phyloP scores from a whole-genome alignment of 2,797 vertebrate genomes.

The Spondyliosoma cantharus region DNA sequence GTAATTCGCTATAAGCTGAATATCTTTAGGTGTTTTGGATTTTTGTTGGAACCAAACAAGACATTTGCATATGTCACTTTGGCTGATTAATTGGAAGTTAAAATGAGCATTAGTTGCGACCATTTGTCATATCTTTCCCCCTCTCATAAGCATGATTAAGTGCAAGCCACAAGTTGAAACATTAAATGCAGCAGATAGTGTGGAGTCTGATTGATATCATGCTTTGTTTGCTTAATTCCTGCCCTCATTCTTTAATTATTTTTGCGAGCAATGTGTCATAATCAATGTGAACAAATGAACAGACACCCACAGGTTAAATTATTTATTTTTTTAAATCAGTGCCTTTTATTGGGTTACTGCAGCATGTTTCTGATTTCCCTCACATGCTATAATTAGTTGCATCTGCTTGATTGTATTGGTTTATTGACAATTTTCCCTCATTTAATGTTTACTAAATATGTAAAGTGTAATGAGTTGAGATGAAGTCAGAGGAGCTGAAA shows the following conservation, averaged over 20 bases:
- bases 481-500: conserved; percentile 7
- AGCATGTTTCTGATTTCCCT: conserved; percentile 29
- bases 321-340: conserved; percentile 39
- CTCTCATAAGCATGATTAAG: background rate
- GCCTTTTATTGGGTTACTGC: conserved; percentile 27
- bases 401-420: conserved; percentile 45
- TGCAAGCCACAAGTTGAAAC: background rate
- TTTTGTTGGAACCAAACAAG: background rate
- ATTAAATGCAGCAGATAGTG: background rate
- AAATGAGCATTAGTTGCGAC: background rate
- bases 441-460: conserved; percentile 2
- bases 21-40: background rate
- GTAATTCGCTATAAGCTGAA: background rate
- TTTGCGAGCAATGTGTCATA: background rate
- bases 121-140: background rate
- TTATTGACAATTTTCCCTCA: conserved; percentile 17
- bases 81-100: background rate
- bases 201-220: conserved; percentile 2
- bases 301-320: conserved; percentile 10
- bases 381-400: conserved; percentile 32
- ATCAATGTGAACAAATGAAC: conserved; percentile 43
- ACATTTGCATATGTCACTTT: background rate
- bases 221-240: conserved; percentile 15
- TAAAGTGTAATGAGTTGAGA: conserved; percentile 12
- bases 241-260: background rate